Percentiles rank a stretch among this genome's conserved stretches.
phyloP scores from a whole-genome alignment of 1,140 invertebrate species.

The Teleopsis dalmanni region DNA sequence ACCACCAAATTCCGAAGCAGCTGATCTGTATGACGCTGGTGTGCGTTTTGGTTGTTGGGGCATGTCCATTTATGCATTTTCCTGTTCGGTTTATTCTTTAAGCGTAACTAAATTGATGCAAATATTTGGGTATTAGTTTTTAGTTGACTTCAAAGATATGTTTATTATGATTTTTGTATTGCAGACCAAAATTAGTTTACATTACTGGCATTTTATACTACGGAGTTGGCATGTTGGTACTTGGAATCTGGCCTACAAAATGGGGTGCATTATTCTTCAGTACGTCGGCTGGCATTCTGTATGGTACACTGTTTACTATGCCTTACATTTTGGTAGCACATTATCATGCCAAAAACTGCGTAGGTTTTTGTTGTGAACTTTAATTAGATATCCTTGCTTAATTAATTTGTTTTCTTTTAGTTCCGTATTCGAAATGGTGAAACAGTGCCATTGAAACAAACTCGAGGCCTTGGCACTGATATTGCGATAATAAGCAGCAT shows the following conservation, averaged over 20 bases:
- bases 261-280: constrained; percentile 65
- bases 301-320: constrained; percentile 79
- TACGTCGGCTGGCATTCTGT: constrained; percentile 71
- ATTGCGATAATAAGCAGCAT: constrained; percentile 73
- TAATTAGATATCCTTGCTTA: background rate
- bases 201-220: constrained; percentile 69
- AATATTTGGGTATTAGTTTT: constrained; percentile 53
- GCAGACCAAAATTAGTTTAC: constrained; percentile 63
- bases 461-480: constrained; percentile 74
- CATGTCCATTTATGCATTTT: constrained; percentile 77
- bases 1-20: constrained; percentile 15
- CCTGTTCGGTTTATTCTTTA: constrained; percentile 71
- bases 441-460: constrained; percentile 42
- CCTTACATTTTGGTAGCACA: constrained; percentile 76
- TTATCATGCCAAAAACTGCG: constrained; percentile 68
- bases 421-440: constrained; percentile 48
- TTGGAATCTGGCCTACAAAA: constrained; percentile 59
- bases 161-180: background rate
- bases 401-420: constrained; percentile 26
- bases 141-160: background rate
- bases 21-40: constrained; percentile 60
- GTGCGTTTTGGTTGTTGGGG: constrained; percentile 77
- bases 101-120: constrained; percentile 68
- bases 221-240: constrained; percentile 64
- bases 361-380: constrained; percentile 38